These are phyloP conservation scores for Notothenia rossii DNA, from an alignment of 2,113 vertebrate genomes.

Conservation along the genomic window DNA sequence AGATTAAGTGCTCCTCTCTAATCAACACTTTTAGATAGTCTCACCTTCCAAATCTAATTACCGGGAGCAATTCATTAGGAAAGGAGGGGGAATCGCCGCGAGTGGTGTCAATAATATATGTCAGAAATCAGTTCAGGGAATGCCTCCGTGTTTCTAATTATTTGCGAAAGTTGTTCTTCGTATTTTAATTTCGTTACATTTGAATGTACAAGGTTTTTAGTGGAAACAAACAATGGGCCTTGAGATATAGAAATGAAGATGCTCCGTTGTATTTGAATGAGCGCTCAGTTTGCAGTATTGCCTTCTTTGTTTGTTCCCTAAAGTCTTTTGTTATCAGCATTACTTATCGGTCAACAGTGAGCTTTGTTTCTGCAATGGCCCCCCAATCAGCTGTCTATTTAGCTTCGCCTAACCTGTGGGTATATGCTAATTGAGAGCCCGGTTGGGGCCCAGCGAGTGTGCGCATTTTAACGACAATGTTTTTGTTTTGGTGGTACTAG, in stretches of 20 bases:
- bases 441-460: slow-evolving; percentile 83
- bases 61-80: slow-evolving; percentile 89
- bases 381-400: slow-evolving; percentile 94
- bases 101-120: slow-evolving; percentile 65
- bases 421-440: slow-evolving; percentile 90
- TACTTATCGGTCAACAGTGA: slow-evolving; percentile 95
- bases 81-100: slow-evolving; percentile 71
- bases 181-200: slow-evolving; percentile 86
- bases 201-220: slow-evolving; percentile 77
- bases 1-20: slow-evolving; percentile 78
- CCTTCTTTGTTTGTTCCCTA: slow-evolving; percentile 89
- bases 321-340: slow-evolving; percentile 94
- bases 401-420: slow-evolving; percentile 87
- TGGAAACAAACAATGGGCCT: slow-evolving; percentile 80
- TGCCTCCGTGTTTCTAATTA: slow-evolving; percentile 79
- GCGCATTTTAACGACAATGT: slow-evolving; percentile 88
- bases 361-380: slow-evolving; percentile 97
- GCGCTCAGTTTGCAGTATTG: slow-evolving; percentile 89
- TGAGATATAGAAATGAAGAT: slow-evolving; percentile 81
- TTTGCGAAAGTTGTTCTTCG: slow-evolving; percentile 76
- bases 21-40: slow-evolving; percentile 88
- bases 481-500: slow-evolving; percentile 85
- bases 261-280: slow-evolving; percentile 78
- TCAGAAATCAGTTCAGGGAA: slow-evolving; percentile 45
- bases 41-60: slow-evolving; percentile 94